Conservation (phyloP, 2,888 invertebrate genomes). For the Ctenicera cuprea region DNA sequence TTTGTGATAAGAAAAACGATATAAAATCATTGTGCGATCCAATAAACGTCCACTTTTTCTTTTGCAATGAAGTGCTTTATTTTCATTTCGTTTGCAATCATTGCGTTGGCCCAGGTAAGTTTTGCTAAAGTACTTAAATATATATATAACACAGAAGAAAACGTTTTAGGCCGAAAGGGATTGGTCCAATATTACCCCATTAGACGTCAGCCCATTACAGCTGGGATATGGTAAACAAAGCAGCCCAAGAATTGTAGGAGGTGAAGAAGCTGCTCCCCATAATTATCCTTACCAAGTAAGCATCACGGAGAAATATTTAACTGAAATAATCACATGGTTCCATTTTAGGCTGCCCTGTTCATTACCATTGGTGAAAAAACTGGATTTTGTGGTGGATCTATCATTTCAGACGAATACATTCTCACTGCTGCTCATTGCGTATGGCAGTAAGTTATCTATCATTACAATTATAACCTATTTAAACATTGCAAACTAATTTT, state of each 20-base stretch:
- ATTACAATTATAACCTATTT: not conserved
- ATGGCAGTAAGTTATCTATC: constrained; percentile 12
- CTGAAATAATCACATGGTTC: not conserved
- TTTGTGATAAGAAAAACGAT: no score
- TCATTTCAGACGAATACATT: constrained; percentile 73
- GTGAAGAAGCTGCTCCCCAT: constrained; percentile 40
- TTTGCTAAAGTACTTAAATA: not conserved
- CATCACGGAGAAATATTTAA: not conserved
- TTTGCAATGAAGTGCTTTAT: constrained; percentile 8
- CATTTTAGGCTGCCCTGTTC: not conserved
- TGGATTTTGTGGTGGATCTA: constrained; percentile 75
- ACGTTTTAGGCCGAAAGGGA: constrained; percentile 28
- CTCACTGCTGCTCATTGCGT: constrained; percentile 76
- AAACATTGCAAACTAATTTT: not conserved
- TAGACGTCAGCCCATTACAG: constrained; percentile 14
- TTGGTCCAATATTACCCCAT: constrained; percentile 10
- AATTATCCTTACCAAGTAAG: constrained; percentile 45
- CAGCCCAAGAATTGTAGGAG: constrained; percentile 42
- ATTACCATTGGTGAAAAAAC: constrained; percentile 58
- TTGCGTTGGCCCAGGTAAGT: constrained; percentile 14
- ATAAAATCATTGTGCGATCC: no score
- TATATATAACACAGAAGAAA: no score
- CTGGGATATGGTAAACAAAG: not conserved
- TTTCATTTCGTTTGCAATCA: not conserved
- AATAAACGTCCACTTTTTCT: not conserved